A percentile compares a stretch with the other conserved stretches of the same genome.
Conservation (phyloP, 2,888 invertebrate species). For the Parnassius smintheus region DNA sequence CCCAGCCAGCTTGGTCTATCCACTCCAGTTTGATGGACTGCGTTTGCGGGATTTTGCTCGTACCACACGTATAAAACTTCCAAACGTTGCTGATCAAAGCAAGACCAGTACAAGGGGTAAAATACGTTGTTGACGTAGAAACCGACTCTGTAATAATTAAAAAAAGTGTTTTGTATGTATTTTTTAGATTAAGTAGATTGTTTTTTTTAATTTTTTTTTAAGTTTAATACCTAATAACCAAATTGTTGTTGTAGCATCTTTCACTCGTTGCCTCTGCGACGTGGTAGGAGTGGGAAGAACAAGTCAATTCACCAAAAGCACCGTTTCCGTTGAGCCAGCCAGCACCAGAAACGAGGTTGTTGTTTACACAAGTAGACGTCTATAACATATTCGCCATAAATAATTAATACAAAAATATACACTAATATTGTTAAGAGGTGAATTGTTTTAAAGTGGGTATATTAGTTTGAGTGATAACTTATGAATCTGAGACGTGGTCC, state of each 20-base stretch:
- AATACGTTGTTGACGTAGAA: slow-evolving; percentile 69
- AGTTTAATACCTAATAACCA: slow-evolving; percentile 55
- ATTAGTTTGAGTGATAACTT: too few relatives aligned
- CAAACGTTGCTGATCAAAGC: slow-evolving; percentile 71
- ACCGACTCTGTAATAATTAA: slow-evolving; percentile 62
- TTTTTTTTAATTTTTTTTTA: neutral
- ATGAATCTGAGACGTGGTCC: too few relatives aligned
- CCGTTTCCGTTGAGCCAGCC: slow-evolving; percentile 56
- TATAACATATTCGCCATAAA: slow-evolving; percentile 29
- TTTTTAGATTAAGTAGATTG: neutral
- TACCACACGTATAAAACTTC: slow-evolving; percentile 75
- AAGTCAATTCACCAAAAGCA: slow-evolving; percentile 60
- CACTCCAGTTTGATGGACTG: slow-evolving; percentile 66
- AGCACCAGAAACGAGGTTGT: slow-evolving; percentile 47
- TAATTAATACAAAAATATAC: too few relatives aligned
- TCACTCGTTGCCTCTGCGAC: slow-evolving; percentile 56
- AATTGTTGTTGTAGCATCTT: slow-evolving; percentile 61
- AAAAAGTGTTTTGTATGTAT: neutral
- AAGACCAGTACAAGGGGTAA: slow-evolving; percentile 69
- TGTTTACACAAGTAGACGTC: slow-evolving; percentile 58
- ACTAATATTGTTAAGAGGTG: too few relatives aligned
- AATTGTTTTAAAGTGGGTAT: too few relatives aligned
- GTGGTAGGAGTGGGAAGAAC: slow-evolving; percentile 56
- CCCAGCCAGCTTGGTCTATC: slow-evolving; percentile 69
- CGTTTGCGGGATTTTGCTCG: slow-evolving; percentile 64